Evolutionary conservation across 1,140 invertebrate species (phyloP), one percentile per base, ranked within the genome.

Genomic region (Frieseomelitta varia): DNA sequence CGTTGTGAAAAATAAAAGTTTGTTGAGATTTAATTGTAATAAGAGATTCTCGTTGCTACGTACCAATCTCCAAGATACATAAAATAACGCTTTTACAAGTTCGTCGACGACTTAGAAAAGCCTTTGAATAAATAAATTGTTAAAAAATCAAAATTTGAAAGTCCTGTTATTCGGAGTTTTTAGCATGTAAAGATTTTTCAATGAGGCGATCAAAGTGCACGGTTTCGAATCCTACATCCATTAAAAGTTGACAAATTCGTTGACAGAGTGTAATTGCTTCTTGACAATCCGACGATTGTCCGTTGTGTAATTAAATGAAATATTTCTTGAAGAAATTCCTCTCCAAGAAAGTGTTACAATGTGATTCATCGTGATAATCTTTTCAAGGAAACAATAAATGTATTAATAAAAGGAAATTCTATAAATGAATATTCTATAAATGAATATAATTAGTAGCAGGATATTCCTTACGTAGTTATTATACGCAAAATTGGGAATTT

Each of bases 301-400:
- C 34, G 2, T 2, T 34, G 19, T 55, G 39, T 47, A 39, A 75
- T 55, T 58, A 30, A 65, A 27, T 11, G n/a, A 14, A 51, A 51
- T 17, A 30, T 27, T 34, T 65, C 39, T 74, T 39, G 24, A 65
- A 63, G 39, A 47, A 47, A 47, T 47, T 47, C 6, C 39, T 47
- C 30, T 27, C 24, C 24, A 67, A 81, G 47, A 58, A 81, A 73
- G 24, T 15, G 11, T 55, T 81, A 10, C 21, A 55, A 39, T 65
- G 58, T 30, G 78, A 80, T 71, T 72, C 79, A 63, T 81, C 55
- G 68, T 63, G 30, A 65, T 53, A 79, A 67, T 67, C 34, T 72
- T 56, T 34, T 17, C 30, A n/a, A 67, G 58, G n/a, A 73, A 78
- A 30, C 8, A 74, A 85, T 72, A 21, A 21, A 72, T 14, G 2